Base-by-base conservation (phyloP, 2,888 invertebrate genomes). In the Acronicta psi region DNA sequence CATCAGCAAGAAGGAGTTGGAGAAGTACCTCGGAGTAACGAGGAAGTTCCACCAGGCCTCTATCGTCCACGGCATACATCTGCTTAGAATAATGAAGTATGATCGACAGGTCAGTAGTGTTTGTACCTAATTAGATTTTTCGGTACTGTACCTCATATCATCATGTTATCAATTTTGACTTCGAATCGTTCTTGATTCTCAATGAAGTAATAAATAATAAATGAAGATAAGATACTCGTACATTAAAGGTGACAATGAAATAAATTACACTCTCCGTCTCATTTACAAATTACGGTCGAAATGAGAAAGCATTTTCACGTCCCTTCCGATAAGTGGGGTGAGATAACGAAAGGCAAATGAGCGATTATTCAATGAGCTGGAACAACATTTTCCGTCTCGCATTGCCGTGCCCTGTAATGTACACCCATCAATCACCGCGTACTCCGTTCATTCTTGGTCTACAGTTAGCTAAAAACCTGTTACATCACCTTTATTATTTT, bases 41-140 rank as follows among this genome's bases (percentile, higher is more conserved):
- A 95, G 98, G 66, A 98, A 98, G 90, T 98, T 98, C 90, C 98
- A 99, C 93, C 98, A 99, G 91, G 97, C 98, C 10, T 98, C 98
- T 77, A 97, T 99, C 75, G 97, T 98, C 50, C 98, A 98, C 84
- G 99, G 98, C 60, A 98, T 99, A 72, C 98, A 99, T 92, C 95
- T 99, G 76, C 95, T 99, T 74, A 95, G 98, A 73, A 97, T 98
- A 94, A 96, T 98, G 94, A 98, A 98, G 83, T 99, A 98, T 85
- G 98, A 99, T 88, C 95, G 98, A 85, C 98, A 98, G 95, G 97
- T 97, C 84, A 91, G 90, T 81, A 29, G 29, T 3, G 0, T 10
- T 10, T 2, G 25, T 1, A 2, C 1, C 25, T 10, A 2, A 29
- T 29, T 29, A 2, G 2, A 10, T 29, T 1, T 29, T 29, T 7